Evolutionary conservation across 2,888 invertebrate genomes (phyloP).

Genomic region (Diaperis boleti): DNA sequence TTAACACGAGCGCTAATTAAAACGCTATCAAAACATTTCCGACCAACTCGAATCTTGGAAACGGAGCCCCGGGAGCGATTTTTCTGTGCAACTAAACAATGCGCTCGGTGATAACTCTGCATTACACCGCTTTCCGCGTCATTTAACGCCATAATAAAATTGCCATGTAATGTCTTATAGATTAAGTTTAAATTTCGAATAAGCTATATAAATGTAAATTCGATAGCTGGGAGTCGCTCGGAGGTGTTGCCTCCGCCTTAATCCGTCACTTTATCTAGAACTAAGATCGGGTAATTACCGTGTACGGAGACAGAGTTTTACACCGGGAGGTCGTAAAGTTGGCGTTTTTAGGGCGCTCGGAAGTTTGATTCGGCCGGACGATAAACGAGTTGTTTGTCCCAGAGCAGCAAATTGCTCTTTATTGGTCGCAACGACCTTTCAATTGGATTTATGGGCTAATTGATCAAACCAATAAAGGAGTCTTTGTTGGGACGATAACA

Average conservation of each 20-base stretch:
- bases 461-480: slow-evolving; percentile 41
- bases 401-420: slow-evolving; percentile 40
- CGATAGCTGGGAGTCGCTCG: slow-evolving; percentile 28
- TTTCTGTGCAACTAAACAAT: slow-evolving; percentile 29
- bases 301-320: slow-evolving; percentile 12
- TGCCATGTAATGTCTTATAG: slow-evolving; percentile 43
- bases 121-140: slow-evolving; percentile 39
- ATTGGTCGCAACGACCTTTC: slow-evolving; percentile 46
- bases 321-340: slow-evolving; percentile 10
- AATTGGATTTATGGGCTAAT: slow-evolving; percentile 46
- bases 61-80: slow-evolving; percentile 9
- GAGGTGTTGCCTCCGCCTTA: slow-evolving; percentile 35
- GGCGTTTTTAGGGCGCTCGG: slow-evolving; percentile 12
- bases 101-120: slow-evolving; percentile 21
- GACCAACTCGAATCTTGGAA: neutral
- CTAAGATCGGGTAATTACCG: slow-evolving; percentile 33
- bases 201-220: slow-evolving; percentile 44
- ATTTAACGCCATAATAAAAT: slow-evolving; percentile 43
- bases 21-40: slow-evolving; percentile 21
- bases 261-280: slow-evolving; percentile 38
- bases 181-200: slow-evolving; percentile 43
- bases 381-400: slow-evolving; percentile 31
- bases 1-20: slow-evolving; percentile 26
- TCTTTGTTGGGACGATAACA: slow-evolving; percentile 32
- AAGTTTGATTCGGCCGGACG: slow-evolving; percentile 18